Conservation (phyloP, 2,113 vertebrate genomes). For the Elaphurus davidianus region DNA sequence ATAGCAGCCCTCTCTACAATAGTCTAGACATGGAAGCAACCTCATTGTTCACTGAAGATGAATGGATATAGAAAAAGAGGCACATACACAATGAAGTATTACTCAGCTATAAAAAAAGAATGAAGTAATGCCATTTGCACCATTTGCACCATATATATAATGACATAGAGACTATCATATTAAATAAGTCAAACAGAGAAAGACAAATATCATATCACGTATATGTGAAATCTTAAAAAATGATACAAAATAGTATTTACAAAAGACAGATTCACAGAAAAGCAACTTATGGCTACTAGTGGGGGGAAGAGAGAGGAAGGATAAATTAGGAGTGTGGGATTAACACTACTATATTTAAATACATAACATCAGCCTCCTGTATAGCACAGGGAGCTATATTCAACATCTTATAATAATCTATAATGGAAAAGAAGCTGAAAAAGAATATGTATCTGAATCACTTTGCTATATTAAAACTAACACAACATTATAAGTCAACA, state of each 20-base stretch:
- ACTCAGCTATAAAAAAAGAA: not conserved
- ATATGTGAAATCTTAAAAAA: not conserved
- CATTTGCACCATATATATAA: too few species aligned
- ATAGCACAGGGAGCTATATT: not conserved
- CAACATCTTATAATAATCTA: not conserved
- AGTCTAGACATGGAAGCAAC: not conserved
- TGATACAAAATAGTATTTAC: not conserved
- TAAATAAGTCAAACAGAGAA: not conserved
- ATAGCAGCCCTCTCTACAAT: not conserved
- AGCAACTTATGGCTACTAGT: not conserved
- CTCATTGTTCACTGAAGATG: not conserved
- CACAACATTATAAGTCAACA: not conserved
- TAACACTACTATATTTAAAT: not conserved
- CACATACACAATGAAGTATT: not conserved
- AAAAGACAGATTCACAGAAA: not conserved
- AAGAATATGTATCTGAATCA: not conserved
- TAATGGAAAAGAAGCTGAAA: not conserved
- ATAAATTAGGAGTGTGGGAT: not conserved
- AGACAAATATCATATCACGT: not conserved
- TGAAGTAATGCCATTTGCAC: not conserved
- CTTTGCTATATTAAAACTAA: not conserved
- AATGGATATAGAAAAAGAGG: not conserved
- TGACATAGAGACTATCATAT: not conserved
- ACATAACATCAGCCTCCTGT: not conserved
- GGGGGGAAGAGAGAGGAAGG: not conserved